Percentiles rank a stretch among this genome's conserved stretches.
These are phyloP conservation scores for Hirtodrosophila cameraria DNA, from an alignment of 2,888 invertebrate genomes.

Conservation along the genomic window DNA sequence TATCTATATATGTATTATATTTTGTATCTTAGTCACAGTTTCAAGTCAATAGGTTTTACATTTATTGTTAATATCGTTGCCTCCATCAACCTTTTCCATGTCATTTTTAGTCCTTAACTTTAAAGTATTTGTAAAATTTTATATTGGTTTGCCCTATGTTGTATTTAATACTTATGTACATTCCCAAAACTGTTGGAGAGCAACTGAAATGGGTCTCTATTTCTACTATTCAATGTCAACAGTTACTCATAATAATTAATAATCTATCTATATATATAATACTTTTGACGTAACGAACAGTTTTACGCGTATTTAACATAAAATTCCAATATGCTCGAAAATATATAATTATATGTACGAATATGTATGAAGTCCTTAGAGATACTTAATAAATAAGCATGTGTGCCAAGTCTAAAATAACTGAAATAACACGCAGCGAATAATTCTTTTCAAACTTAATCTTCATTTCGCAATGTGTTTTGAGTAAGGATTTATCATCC, in stretches of 20 bases:
- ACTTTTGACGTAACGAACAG: slow-evolving; percentile 12
- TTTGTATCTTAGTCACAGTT: too few species aligned
- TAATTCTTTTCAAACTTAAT: slow-evolving; percentile 23
- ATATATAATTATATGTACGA: slow-evolving; percentile 26
- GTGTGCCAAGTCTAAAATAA: slow-evolving; percentile 51
- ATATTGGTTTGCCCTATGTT: slow-evolving; percentile 18
- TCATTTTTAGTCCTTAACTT: slow-evolving; percentile 16
- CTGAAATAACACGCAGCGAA: slow-evolving; percentile 33
- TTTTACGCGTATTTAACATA: slow-evolving; percentile 14
- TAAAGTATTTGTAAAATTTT: slow-evolving; percentile 11
- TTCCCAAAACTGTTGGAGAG: slow-evolving; percentile 4
- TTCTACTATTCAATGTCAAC: background rate
- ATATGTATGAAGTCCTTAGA: slow-evolving; percentile 39
- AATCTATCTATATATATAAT: slow-evolving; percentile 3
- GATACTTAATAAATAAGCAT: slow-evolving; percentile 56
- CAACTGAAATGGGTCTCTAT: slow-evolving; percentile 14
- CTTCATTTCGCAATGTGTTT: background rate
- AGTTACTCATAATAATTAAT: slow-evolving; percentile 10
- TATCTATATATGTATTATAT: slow-evolving; percentile 10
- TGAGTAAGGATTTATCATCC: too few species aligned
- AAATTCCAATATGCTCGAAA: slow-evolving; percentile 22
- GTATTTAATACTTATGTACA: slow-evolving; percentile 11
- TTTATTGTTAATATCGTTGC: background rate
- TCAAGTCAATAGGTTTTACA: background rate
- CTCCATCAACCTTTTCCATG: slow-evolving; percentile 6